Evolutionary conservation across 2,113 vertebrate species (phyloP).

Genomic region (Ploceus nigricollis): DNA sequence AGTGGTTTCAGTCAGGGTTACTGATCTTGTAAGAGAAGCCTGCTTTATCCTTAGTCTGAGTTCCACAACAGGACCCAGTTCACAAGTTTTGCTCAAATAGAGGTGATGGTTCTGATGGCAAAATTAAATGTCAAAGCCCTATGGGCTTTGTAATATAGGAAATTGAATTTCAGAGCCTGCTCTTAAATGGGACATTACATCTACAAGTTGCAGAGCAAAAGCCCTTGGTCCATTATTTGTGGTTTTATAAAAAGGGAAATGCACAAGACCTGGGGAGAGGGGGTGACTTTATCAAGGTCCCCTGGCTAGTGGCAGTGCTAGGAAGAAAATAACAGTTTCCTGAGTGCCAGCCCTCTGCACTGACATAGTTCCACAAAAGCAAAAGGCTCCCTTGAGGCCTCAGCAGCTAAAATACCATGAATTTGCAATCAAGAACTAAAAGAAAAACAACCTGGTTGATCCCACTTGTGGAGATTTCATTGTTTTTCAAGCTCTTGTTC

Average conservation of each 20-base stretch:
- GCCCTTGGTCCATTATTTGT: background rate
- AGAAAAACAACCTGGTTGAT: background rate
- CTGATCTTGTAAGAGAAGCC: background rate
- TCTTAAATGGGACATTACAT: background rate
- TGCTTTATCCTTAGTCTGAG: background rate
- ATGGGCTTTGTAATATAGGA: background rate
- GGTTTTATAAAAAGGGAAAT: background rate
- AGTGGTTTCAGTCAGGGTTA: background rate
- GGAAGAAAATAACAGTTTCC: background rate
- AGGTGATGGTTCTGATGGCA: background rate
- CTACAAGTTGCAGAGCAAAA: background rate
- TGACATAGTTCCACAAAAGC: background rate
- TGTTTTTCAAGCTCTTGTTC: conserved; percentile 4
- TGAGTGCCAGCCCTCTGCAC: background rate
- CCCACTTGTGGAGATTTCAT: background rate
- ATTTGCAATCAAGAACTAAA: background rate
- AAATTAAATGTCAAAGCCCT: background rate
- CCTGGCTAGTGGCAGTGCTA: background rate
- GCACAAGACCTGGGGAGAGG: background rate
- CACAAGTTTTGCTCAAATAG: background rate
- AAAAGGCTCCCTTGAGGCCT: background rate
- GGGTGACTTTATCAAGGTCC: background rate
- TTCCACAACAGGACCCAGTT: background rate
- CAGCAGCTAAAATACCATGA: background rate
- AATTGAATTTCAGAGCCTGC: background rate